These are phyloP conservation scores for Tursiops truncatus DNA, from an alignment of 2,113 vertebrate species.

Conservation along the genomic window DNA sequence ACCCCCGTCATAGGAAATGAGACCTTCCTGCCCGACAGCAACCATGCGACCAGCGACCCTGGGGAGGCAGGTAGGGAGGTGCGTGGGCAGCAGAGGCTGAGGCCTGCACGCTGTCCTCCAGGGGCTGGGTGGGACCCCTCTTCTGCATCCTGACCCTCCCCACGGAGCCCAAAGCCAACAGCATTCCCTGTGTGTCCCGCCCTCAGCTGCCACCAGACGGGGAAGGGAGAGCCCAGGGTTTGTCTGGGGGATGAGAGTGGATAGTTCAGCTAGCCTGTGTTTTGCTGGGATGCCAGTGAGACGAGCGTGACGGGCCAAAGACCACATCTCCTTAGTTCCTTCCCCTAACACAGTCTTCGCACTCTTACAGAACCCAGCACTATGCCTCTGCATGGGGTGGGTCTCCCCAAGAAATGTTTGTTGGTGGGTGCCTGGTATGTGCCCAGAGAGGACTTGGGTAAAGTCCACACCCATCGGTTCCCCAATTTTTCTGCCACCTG, in stretches of 20 bases:
- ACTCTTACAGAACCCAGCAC: not conserved
- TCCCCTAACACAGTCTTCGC: not conserved
- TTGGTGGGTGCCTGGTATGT: not conserved
- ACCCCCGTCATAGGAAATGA: not conserved
- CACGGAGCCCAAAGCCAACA: not conserved
- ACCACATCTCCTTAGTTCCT: not conserved
- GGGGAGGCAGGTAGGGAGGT: constrained; percentile 62
- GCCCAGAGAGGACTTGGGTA: not conserved
- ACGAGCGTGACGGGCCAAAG: not conserved
- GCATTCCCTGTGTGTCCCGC: not conserved
- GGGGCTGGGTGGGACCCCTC: not conserved
- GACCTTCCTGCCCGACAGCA: not conserved
- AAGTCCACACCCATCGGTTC: not conserved
- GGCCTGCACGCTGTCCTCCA: not conserved
- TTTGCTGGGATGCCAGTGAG: not conserved
- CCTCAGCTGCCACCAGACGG: not conserved
- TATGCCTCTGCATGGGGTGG: too few species aligned
- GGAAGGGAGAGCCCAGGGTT: not conserved
- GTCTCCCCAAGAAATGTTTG: not conserved
- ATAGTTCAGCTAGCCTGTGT: not conserved
- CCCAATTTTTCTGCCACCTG: not conserved
- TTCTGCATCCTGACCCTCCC: not conserved
- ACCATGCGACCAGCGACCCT: accelerated
- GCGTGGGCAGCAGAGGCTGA: not conserved
- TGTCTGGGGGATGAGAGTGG: not conserved